Base-by-base conservation (phyloP, 2,113 vertebrate species). In the Cichladusa arquata region DNA sequence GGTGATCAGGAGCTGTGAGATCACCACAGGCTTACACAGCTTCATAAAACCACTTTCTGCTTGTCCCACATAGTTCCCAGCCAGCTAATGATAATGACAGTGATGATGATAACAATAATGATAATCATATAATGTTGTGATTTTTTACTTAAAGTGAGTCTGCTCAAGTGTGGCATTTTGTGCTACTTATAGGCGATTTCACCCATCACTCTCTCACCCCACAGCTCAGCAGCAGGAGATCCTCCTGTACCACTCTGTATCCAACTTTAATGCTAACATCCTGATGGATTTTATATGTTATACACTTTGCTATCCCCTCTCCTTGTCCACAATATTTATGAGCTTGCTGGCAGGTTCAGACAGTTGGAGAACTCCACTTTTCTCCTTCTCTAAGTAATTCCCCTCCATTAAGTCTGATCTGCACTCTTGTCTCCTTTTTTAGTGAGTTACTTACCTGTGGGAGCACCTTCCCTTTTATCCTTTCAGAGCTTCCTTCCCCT, bases 391-490 rank as follows among this genome's bases (percentile, higher is more conserved):
- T 0, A 2, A 85, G 34, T 79, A 72, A 80, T 67, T 67, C 34
- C 29, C 40, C 38, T 73, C 79, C 76, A 70, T 42, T 77, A 88
- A 85, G 45, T 42, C 71, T 53, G 48, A 81, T 80, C 22, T 58
- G 50, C 13, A 69, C 53, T 79, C 88, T 38, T 51, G 45, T 81
- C 74, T 88, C 44, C 24, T 50, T 79, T 80, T 93, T 81, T 11
- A 77, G 9, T 4, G 5, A 64, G 48, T 67, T 86, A 64, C 60
- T 88, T 85, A 81, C 73, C 77, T 40, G 4, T 18, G 19, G 81
- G 34, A 84, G 51, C 48, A 81, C 40, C 34, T 91, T 89, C 36
- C 44, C 81, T 93, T 91, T 87, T 44, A 81, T 90, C 56, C 65
- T 93, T 72, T 40, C 45, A 82, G 40, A 87, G 36, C n/a, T 81